A percentile compares a stretch with the other conserved stretches of the same genome.
phyloP scores from a whole-genome alignment of 1,140 invertebrate genomes.

The Drosophila equinoxialis region DNA sequence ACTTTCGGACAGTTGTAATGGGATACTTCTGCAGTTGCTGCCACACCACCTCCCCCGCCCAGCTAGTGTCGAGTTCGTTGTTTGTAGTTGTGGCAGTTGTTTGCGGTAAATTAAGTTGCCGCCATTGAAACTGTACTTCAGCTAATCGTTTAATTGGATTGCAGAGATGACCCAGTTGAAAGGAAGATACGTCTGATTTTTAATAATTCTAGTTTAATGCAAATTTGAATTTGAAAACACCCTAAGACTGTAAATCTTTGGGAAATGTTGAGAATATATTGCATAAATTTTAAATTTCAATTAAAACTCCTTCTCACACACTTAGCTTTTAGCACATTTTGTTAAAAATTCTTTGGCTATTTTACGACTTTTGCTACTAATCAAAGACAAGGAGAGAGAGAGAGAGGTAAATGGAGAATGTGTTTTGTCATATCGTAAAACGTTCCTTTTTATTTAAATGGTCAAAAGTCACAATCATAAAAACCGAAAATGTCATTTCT shows the following conservation, averaged over 20 bases:
- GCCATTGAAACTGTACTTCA: slow-evolving; percentile 74
- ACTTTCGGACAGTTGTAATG: slow-evolving; percentile 72
- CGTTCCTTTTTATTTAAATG: background rate
- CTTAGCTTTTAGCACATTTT: background rate
- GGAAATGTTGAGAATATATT: no score
- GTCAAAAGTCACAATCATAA: background rate
- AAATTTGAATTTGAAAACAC: background rate
- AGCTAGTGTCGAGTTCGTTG: slow-evolving; percentile 24
- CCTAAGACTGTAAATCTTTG: no score
- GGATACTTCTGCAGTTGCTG: slow-evolving; percentile 39
- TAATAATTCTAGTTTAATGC: slow-evolving; percentile 30
- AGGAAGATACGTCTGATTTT: slow-evolving; percentile 8
- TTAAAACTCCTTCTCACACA: background rate
- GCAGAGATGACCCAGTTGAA: background rate
- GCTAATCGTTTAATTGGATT: slow-evolving; percentile 76
- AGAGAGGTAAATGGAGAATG: no score
- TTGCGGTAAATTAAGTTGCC: slow-evolving; percentile 76
- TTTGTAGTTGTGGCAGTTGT: slow-evolving; percentile 54
- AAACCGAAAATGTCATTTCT: background rate
- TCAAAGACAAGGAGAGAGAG: no score
- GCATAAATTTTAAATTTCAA: background rate
- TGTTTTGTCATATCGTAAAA: background rate
- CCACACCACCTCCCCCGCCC: background rate
- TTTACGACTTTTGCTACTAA: background rate
- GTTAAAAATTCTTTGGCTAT: background rate